Evolutionary conservation across 2,113 vertebrate genomes (phyloP).

Genomic region (Paradoxurus hermaphroditus): DNA sequence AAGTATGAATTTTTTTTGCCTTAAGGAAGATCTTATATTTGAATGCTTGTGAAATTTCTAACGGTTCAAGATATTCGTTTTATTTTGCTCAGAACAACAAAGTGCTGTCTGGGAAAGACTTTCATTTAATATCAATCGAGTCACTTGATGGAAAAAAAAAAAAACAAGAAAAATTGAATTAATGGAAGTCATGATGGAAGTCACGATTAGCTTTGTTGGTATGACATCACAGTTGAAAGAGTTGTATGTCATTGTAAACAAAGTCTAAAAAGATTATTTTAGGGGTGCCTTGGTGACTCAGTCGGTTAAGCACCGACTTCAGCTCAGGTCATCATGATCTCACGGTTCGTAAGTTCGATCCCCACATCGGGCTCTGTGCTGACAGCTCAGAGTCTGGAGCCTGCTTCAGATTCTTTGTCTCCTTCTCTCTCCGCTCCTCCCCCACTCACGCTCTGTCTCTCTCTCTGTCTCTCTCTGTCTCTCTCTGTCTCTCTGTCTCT

Average conservation of each 20-base stretch:
- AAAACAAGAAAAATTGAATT: not conserved
- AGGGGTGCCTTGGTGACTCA: too few relatives aligned
- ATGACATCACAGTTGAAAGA: not conserved
- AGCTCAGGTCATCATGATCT: too few relatives aligned
- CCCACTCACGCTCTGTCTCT: too few relatives aligned
- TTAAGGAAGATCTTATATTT: not conserved
- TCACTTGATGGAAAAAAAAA: not conserved
- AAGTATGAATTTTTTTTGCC: not conserved
- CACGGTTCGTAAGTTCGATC: too few relatives aligned
- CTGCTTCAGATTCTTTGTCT: too few relatives aligned
- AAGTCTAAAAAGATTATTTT: not conserved
- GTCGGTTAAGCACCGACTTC: too few relatives aligned
- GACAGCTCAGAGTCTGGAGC: too few relatives aligned
- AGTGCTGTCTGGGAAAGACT: not conserved
- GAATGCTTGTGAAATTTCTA: not conserved
- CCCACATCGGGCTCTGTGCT: too few relatives aligned
- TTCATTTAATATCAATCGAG: not conserved
- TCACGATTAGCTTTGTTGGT: not conserved
- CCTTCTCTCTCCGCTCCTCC: too few relatives aligned
- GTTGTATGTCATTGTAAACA: not conserved
- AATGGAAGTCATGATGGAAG: not conserved
- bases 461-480: too few relatives aligned
- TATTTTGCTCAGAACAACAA: not conserved
- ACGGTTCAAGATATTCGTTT: not conserved
- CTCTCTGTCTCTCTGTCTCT: too few relatives aligned